Evolutionary conservation across 2,888 invertebrate genomes (phyloP), one percentile per base, ranked within the genome.

Genomic region (Andrena flavipes): DNA sequence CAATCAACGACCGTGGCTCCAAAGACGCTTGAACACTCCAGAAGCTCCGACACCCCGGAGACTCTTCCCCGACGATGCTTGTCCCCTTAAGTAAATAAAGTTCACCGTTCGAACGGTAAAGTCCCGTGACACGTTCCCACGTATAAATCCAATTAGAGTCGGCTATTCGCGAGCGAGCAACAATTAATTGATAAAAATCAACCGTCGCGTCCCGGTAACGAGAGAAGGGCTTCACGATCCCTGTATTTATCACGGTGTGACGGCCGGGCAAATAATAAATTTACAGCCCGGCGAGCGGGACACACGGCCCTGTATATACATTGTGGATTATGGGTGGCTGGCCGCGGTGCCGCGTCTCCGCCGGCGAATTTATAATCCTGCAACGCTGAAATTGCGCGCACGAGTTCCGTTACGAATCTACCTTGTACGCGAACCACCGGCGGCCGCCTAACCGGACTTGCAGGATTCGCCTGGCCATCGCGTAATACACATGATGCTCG

Each of bases 331-430:
- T 69, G 63, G 67, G 56, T 56, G 56, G 56, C 56, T 56, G 54
- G 51, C 51, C 51, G 51, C 51, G 51, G 51, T 51, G 51, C 51
- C 51, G 56, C 26, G 56, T 56, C 35, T 60, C 30, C 60, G 33
- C 62, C 23, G 54, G 76, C 76, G 78, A 77, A 83, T 86, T 86
- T 86, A 86, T 86, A 84, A 86, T 75, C 60, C 75, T 30, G 62
- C 78, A 42, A 79, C 76, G 54, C 29, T 80, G 84, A 84, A 86
- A 86, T 80, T 74, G 78, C 74, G 77, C 81, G 75, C 79, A 42
- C 69, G 73, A 76, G 86, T 86, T 81, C 86, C 86, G 86, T 86
- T 86, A 86, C 81, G 71, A 78, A 86, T 86, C 78, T 71, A 74
- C 76, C 86, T 71, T 75, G 82, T 73, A 76, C 35, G 33, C 49